Conservation (phyloP, 1,140 invertebrate genomes). For the Drosophila leontia region DNA sequence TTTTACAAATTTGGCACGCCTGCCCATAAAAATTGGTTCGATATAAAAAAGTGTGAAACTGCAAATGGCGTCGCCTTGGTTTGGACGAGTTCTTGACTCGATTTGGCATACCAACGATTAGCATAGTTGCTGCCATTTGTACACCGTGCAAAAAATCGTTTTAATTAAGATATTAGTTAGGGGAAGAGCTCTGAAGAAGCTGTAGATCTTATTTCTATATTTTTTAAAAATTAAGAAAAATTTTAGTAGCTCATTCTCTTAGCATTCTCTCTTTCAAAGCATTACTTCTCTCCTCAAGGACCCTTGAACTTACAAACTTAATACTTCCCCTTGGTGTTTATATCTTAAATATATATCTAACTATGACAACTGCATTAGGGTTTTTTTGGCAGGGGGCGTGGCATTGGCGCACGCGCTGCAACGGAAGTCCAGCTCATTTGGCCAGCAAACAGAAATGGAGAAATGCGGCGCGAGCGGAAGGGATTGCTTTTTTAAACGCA, state of each 20-base stretch:
- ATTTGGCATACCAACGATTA: conserved; percentile 73
- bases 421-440: conserved; percentile 80
- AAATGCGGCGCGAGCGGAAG: conserved; percentile 61
- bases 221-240: neutral
- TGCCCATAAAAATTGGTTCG: conserved; percentile 80
- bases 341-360: conserved; percentile 22
- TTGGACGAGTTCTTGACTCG: conserved; percentile 74
- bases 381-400: conserved; percentile 43
- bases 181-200: neutral
- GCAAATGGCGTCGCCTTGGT: conserved; percentile 80
- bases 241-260: too few species aligned
- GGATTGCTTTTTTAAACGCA: conserved; percentile 81
- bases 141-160: conserved; percentile 1
- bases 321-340: neutral
- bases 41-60: conserved; percentile 79
- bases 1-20: conserved; percentile 82
- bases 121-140: conserved; percentile 69
- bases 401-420: conserved; percentile 68
- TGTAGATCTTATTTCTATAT: neutral
- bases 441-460: conserved; percentile 41
- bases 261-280: too few species aligned
- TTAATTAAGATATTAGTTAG: conserved; percentile 5
- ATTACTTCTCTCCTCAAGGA: neutral
- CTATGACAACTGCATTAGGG: conserved; percentile 69
- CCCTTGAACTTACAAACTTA: neutral